Conservation (phyloP, 2,797 vertebrate genomes). For the Microtus californicus region DNA sequence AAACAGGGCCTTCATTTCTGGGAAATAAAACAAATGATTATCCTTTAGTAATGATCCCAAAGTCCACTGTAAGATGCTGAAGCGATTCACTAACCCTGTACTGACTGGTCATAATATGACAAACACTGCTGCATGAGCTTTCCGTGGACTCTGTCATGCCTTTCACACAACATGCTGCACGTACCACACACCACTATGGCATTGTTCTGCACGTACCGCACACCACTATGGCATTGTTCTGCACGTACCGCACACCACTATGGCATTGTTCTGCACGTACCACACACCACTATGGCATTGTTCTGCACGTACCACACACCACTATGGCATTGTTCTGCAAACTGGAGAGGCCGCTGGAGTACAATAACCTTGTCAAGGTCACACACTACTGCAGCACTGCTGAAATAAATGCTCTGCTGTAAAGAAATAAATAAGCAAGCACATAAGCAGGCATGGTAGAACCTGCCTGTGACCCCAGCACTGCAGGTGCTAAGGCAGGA, state of each 20-base stretch:
- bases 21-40: not conserved
- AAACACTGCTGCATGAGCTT: not conserved
- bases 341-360: not conserved
- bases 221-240: not conserved
- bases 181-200: not conserved
- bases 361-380: not conserved
- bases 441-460: not conserved
- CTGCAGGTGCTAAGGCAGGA: not conserved
- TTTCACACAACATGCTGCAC: not conserved
- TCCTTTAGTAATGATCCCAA: not conserved
- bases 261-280: not conserved
- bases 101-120: not conserved
- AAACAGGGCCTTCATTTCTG: not conserved
- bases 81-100: not conserved
- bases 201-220: not conserved
- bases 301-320: not conserved
- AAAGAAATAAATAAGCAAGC: not conserved
- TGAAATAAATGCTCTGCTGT: not conserved
- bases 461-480: not conserved
- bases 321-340: not conserved
- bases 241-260: not conserved
- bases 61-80: not conserved
- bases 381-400: not conserved
- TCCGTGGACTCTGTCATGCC: not conserved
- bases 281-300: too few relatives aligned